Base-by-base conservation (phyloP, 2,797 vertebrate species). In the Hoplostethus atlanticus region DNA sequence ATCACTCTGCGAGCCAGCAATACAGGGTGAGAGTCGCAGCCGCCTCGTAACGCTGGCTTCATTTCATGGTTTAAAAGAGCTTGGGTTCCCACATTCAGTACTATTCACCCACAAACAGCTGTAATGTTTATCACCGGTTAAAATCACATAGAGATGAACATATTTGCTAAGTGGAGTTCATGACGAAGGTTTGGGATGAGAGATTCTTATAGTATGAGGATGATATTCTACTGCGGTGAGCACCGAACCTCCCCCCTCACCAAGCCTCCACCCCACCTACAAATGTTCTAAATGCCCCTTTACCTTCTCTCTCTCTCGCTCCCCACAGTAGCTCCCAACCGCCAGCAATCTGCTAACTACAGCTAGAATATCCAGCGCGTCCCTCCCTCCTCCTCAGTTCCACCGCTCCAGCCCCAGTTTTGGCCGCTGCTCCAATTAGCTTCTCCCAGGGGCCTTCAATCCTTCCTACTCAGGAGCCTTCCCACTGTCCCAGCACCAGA, bases 361-460 rank as follows among this genome's bases (percentile, higher is more conserved):
- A 42, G 40, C 40, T 8, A 58, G 58, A 51, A 55, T 54, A 34
- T 72, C 62, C 13, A 46, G 47, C 57, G 21, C 65, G 36, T 7
- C 28, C 8, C 21, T 52, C 11, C 17, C 12, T 11, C 9, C 50
- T 21, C 6, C 9, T 25, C 50, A 21, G 21, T 12, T 52, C 17
- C 47, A 2, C 31, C 10, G 28, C 55, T 30, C 48, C 25, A 42
- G 15, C 68, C 28, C 12, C 2, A 25, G 53, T 34, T 69, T 77
- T 69, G 61, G 25, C 67, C 72, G 53, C 64, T 34, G 73, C 34
- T 56, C 76, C 69, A 82, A 80, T 84, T 83, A 83, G 57, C 58
- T 47, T 81, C 73, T 71, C 67, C 70, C 64, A 5, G 50, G 54
- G 66, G 57, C 47, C 46, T 59, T 64, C n/a, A 47, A 8, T 68